phyloP scores from a whole-genome alignment of 2,888 invertebrate genomes.

The Clanis bilineata region DNA sequence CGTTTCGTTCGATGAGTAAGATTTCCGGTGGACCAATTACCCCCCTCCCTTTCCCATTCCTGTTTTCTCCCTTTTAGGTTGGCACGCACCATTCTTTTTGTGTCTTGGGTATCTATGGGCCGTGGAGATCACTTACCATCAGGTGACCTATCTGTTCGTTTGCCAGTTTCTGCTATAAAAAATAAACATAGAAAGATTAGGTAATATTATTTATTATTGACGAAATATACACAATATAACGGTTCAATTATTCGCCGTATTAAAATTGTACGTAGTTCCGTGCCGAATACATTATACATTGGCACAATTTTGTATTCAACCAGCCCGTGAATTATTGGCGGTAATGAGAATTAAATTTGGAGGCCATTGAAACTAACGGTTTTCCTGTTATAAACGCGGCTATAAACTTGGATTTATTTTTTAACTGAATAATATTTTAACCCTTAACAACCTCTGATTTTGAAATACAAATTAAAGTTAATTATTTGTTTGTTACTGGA shows the following conservation, averaged over 20 bases:
- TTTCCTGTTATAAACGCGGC: conserved; percentile 21
- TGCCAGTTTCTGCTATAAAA: too few relatives aligned
- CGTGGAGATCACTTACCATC: too few relatives aligned
- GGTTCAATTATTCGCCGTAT: background rate
- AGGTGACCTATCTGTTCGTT: too few relatives aligned
- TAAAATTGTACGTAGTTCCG: background rate
- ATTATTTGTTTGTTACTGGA: too few relatives aligned
- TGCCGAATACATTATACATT: conserved; percentile 30
- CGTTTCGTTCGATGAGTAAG: too few relatives aligned
- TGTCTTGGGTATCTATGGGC: too few relatives aligned
- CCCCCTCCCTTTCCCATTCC: too few relatives aligned
- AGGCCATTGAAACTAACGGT: conserved; percentile 24
- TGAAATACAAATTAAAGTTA: background rate
- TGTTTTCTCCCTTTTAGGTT: too few relatives aligned
- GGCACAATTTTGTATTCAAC: conserved; percentile 33
- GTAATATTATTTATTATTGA: too few relatives aligned
- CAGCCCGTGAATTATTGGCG: conserved; percentile 40
- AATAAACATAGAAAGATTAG: too few relatives aligned
- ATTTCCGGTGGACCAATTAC: too few relatives aligned
- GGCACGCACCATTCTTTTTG: too few relatives aligned
- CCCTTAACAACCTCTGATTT: background rate
- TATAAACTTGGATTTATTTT: background rate
- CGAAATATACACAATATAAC: background rate
- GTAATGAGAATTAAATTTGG: conserved; percentile 38
- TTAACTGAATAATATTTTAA: background rate